Evolutionary conservation across 1,140 invertebrate genomes (phyloP).

Genomic region (Chironomus striatipennis): DNA sequence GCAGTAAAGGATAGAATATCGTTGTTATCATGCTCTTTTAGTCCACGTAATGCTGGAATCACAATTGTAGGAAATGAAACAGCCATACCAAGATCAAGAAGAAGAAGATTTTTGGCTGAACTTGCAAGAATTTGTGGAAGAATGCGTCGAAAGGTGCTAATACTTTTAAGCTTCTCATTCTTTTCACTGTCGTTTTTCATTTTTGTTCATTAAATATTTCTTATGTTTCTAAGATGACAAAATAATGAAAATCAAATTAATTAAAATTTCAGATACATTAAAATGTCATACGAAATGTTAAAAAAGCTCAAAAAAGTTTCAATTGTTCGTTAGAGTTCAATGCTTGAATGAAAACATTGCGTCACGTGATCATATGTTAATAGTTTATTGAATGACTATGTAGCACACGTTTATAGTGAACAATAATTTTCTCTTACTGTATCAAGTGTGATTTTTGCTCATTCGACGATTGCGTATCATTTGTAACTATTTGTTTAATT

Average conservation of each 20-base stretch:
- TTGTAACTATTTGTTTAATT: neutral
- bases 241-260: neutral
- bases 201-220: too few relatives aligned
- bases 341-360: neutral
- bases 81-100: constrained; percentile 43
- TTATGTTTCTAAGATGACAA: neutral
- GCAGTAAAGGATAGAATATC: constrained; percentile 45
- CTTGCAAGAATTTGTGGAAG: constrained; percentile 39
- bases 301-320: too few relatives aligned
- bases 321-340: constrained; percentile 9
- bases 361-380: neutral
- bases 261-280: neutral
- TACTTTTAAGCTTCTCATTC: neutral
- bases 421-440: neutral
- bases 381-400: neutral
- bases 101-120: constrained; percentile 41
- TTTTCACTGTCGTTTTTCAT: neutral
- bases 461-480: neutral
- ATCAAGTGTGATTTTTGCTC: neutral
- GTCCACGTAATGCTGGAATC: constrained; percentile 50
- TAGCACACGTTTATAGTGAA: too few relatives aligned
- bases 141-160: constrained; percentile 22
- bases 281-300: neutral
- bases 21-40: constrained; percentile 33
- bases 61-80: constrained; percentile 61